A percentile compares a stretch with the other conserved stretches of the same genome.
Conservation (phyloP, 2,113 vertebrate genomes). For the Pollimyrus isidori region DNA sequence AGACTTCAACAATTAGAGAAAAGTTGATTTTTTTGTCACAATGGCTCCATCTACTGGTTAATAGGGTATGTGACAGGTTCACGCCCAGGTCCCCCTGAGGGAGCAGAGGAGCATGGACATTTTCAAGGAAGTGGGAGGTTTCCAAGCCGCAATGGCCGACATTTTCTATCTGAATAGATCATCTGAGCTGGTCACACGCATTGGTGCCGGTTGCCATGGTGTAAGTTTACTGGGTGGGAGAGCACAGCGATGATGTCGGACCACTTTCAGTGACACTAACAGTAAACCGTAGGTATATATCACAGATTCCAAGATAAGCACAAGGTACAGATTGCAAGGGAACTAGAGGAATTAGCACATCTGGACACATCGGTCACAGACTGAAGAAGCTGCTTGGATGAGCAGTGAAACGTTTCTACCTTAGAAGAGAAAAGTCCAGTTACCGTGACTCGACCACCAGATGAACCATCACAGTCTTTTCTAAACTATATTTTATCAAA, state of each 20-base stretch:
- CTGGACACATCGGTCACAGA: not conserved
- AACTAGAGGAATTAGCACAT: not conserved
- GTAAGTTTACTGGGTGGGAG: not conserved
- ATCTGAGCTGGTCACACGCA: not conserved
- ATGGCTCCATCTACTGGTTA: conserved; percentile 31
- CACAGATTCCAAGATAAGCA: not conserved
- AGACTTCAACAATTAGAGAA: not conserved
- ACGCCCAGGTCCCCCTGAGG: not conserved
- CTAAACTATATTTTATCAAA: not conserved
- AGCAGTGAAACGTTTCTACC: too few relatives aligned
- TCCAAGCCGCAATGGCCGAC: not conserved
- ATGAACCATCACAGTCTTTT: not conserved
- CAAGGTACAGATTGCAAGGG: not conserved
- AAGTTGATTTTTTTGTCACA: not conserved
- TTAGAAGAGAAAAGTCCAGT: too few relatives aligned
- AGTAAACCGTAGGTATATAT: not conserved
- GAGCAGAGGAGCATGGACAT: not conserved
- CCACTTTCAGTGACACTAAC: not conserved
- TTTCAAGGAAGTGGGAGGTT: not conserved
- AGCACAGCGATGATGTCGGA: not conserved
- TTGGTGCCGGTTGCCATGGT: not conserved
- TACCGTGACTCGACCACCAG: too few relatives aligned
- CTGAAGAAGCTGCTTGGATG: too few relatives aligned
- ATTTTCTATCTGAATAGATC: not conserved
- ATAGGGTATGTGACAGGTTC: not conserved